Evolutionary conservation across 2,113 vertebrate species (phyloP), one percentile per base, ranked within the genome.

Genomic region (Malaclemys terrapin): DNA sequence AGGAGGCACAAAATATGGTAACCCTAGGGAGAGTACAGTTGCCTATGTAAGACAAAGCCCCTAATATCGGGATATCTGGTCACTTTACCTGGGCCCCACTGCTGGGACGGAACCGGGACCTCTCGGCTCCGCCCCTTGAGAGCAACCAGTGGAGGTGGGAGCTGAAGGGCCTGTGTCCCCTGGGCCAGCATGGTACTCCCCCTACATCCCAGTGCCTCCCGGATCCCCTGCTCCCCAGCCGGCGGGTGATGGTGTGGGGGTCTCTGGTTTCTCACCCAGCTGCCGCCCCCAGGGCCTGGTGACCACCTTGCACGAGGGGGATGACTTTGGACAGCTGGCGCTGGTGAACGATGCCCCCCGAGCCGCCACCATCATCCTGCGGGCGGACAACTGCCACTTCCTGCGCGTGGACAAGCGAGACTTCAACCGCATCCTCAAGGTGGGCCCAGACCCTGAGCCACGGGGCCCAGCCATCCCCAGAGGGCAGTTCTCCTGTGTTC

Each of bases 341-440:
- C 95, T 99, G 95, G 98, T 99, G 81, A 99, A 99, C 1, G 99
- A 99, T 0, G 99, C 99, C 0, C 99, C 99, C 1, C 98, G 99
- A 0, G 98, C 99, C 0, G 99, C 99, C 94, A 99, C 99, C 96
- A 99, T 99, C 97, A 99, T 99, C 90, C 90, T 99, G 69, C 97
- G 99, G 1, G 99, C 99, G 90, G 99, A 99, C 98, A 99, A 99
- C 97, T 99, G 99, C 94, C 99, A 99, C 86, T 99, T 99, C 93
- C 98, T 99, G 25, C 98, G 99, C 0, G 99, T 99, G 59, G 99
- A 99, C 97, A 99, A 99, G 90, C 99, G 99, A 50, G 99, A 99
- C 97, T 99, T 99, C 96, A 99, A 99, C 96, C 99, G 98, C 54
- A 99, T 99, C 96, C 99, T 99, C 78, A 99, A 99, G 99, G 99